Percentiles rank a stretch among this genome's conserved stretches.
Evolutionary conservation across 2,888 invertebrate species (phyloP).

Genomic region (Hypsopygia costalis): DNA sequence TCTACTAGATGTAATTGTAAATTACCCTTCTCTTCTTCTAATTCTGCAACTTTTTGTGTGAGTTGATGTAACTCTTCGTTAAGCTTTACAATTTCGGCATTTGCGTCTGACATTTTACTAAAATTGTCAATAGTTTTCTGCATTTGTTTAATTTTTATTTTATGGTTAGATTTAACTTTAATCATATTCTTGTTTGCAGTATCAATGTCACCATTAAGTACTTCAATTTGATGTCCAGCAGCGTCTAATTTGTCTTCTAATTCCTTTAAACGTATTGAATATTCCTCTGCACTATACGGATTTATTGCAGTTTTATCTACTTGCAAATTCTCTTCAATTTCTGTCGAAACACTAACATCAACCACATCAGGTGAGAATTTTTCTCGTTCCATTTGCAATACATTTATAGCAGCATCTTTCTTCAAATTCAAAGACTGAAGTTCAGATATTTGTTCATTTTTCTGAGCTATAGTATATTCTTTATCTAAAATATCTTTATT

Average conservation of each 20-base stretch:
- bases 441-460: constrained; percentile 64
- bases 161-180: constrained; percentile 86
- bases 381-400: constrained; percentile 25
- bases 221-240: constrained; percentile 63
- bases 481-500: constrained; percentile 73
- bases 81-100: constrained; percentile 84
- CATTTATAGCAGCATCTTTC: constrained; percentile 29
- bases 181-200: constrained; percentile 88
- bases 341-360: constrained; percentile 46
- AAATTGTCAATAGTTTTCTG: constrained; percentile 87
- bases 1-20: constrained; percentile 92
- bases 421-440: constrained; percentile 35
- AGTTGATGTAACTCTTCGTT: constrained; percentile 82
- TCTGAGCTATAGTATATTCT: constrained; percentile 61
- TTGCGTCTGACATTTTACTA: constrained; percentile 84
- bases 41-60: constrained; percentile 88
- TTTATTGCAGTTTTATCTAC: not conserved
- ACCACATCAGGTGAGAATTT: constrained; percentile 25
- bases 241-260: constrained; percentile 66
- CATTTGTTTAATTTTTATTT: constrained; percentile 86
- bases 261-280: constrained; percentile 27
- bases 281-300: constrained; percentile 17
- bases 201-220: constrained; percentile 86
- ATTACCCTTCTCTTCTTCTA: constrained; percentile 96
- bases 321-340: constrained; percentile 20